Conservation (phyloP, 2,888 invertebrate genomes). For the Coelopa pilipes region DNA sequence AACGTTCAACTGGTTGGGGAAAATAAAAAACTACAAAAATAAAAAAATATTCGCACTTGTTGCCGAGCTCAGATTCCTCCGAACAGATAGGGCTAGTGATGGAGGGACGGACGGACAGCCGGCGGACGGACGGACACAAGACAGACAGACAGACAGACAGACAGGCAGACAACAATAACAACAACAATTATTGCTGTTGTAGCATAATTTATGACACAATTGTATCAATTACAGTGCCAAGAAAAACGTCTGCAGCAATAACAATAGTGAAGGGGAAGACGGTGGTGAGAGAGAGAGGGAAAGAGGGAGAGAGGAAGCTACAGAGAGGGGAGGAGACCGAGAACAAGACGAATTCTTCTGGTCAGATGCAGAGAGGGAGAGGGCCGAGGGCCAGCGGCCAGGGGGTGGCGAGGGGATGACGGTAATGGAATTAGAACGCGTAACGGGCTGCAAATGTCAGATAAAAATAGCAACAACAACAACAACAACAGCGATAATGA, state of each 20-base stretch:
- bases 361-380: background rate
- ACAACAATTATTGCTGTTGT: conserved; percentile 16
- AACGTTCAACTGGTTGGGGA: too few species aligned
- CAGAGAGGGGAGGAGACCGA: background rate
- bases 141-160: background rate
- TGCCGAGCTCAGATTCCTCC: too few species aligned
- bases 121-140: background rate
- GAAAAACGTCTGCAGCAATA: background rate
- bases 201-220: conserved; percentile 32
- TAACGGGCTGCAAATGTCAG: conserved; percentile 29
- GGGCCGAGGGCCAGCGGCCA: background rate
- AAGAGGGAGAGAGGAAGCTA: background rate
- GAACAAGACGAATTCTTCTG: background rate
- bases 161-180: background rate
- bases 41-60: too few species aligned
- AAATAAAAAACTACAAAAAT: background rate
- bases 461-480: conserved; percentile 22
- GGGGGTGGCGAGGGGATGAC: conserved; percentile 1
- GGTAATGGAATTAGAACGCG: conserved; percentile 35
- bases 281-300: background rate
- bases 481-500: conserved; percentile 11
- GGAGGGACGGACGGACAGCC: too few species aligned
- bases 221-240: conserved; percentile 28
- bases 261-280: background rate
- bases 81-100: too few species aligned